Evolutionary conservation across 1,140 invertebrate species (phyloP).

Genomic region (Scaptodrosophila lebanonensis): DNA sequence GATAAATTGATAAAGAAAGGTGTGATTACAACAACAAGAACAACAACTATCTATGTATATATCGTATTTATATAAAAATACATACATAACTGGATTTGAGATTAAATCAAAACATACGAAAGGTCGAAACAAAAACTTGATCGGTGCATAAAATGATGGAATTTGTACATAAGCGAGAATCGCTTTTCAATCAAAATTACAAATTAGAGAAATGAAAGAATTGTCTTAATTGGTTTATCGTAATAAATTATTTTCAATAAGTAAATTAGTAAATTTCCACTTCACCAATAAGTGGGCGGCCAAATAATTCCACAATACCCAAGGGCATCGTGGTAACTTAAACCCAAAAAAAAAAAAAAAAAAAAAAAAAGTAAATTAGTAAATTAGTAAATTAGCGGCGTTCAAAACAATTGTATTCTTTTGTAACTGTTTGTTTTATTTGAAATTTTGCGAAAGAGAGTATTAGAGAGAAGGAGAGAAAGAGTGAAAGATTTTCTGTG

Average conservation of each 20-base stretch:
- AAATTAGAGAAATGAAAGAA: no score
- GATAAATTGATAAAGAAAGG: constrained; percentile 9
- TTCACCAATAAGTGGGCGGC: no score
- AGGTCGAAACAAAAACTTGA: no score
- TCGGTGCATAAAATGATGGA: no score
- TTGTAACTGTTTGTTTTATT: constrained; percentile 33
- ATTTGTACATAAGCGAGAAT: no score
- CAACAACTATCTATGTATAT: constrained; percentile 74
- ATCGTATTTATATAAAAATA: constrained; percentile 61
- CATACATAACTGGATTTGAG: constrained; percentile 48
- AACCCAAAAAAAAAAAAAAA: constrained; percentile 43
- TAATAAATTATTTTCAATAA: no score
- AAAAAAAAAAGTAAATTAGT: constrained; percentile 47
- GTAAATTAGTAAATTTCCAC: no score
- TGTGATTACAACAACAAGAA: constrained; percentile 73
- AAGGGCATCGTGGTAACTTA: no score
- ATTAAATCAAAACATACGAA: not conserved
- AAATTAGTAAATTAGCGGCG: constrained; percentile 64
- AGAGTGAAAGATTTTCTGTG: constrained; percentile 64
- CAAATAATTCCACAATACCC: no score
- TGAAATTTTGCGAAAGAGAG: constrained; percentile 56
- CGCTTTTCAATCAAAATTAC: no score
- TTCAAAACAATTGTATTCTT: constrained; percentile 53
- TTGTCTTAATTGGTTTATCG: no score
- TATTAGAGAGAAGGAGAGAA: constrained; percentile 49